Evolutionary conservation across 2,888 invertebrate genomes (phyloP).

Genomic region (Eupithecia exiguata): DNA sequence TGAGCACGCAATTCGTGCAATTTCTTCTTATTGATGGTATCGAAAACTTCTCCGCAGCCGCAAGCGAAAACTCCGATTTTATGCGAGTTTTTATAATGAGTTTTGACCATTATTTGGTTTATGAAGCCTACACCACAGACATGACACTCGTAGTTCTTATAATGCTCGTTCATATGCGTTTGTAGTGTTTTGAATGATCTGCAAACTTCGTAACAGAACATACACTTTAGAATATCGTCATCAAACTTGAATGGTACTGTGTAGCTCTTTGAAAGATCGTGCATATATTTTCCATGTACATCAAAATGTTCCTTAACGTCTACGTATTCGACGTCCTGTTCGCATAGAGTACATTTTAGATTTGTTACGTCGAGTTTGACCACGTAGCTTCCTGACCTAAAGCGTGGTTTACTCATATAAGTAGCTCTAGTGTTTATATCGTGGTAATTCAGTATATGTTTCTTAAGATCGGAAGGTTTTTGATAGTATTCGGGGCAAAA

Average conservation of each 20-base stretch:
- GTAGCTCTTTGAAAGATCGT: neutral
- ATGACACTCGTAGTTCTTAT: constrained; percentile 60
- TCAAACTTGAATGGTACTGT: constrained; percentile 39
- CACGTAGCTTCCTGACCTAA: neutral
- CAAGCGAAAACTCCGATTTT: constrained; percentile 57
- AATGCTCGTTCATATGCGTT: constrained; percentile 52
- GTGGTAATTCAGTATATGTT: constrained; percentile 56
- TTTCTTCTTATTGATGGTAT: constrained; percentile 64
- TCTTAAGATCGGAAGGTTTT: constrained; percentile 56
- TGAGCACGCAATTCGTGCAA: constrained; percentile 68
- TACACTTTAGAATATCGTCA: constrained; percentile 36
- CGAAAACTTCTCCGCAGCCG: constrained; percentile 68
- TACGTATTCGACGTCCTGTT: neutral
- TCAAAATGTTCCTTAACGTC: neutral
- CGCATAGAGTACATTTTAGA: constrained; percentile 42
- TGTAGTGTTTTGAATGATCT: constrained; percentile 36
- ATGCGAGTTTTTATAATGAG: constrained; percentile 54
- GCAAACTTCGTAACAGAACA: constrained; percentile 36
- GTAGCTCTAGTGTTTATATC: constrained; percentile 42
- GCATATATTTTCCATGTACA: neutral
- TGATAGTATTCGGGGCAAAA: constrained; percentile 56
- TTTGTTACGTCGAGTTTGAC: constrained; percentile 65
- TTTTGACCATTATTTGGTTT: constrained; percentile 49
- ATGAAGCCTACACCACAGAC: constrained; percentile 63
- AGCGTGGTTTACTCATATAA: constrained; percentile 46